Evolutionary conservation across 2,888 invertebrate species (phyloP), one percentile per base, ranked within the genome.

Genomic region (Ethmia dodecea): DNA sequence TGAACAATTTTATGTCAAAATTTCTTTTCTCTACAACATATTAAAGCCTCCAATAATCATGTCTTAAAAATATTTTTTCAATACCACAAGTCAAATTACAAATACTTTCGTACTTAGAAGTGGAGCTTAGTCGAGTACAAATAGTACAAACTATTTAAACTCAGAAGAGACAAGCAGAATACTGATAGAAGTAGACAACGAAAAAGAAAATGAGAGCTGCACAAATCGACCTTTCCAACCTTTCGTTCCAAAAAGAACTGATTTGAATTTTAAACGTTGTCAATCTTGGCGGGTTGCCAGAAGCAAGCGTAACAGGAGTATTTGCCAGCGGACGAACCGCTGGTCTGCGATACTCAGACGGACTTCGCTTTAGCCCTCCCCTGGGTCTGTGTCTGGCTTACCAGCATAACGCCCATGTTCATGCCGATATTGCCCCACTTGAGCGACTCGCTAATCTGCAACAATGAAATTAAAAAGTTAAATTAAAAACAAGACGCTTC

Each of bases 361-460:
- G 86, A 86, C 50, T 78, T 80, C 15, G 76, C 84, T 54, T 84
- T 86, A 43, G 73, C 66, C 40, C 77, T 51, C 37, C 64, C 60
- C 50, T 77, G 65, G 33, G 41, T 50, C 30, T 57, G 53, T 56
- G 54, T 74, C 68, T 89, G 89, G 70, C 84, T 89, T 52, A 91
- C 86, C 46, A 91, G 83, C 75, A 90, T 78, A 49, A 91, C 89
- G 52, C 91, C 91, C 73, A 90, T 90, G 63, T 89, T 91, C 87
- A 91, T 89, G 62, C 91, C 91, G 59, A 91, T 88, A 73, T 88
- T 90, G 60, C 91, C 90, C 91, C 91, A 91, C 76, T 90, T 91
- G 48, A 90, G 86, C 64, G 90, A 90, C 79, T 91, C 91, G 71
- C 90, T 90, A 76, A 91, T 89, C 91, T 91, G 86, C 28, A 89